Percentiles rank a stretch among this genome's conserved stretches.
phyloP scores from a whole-genome alignment of 1,140 invertebrate species.

The Triops longicaudatus region DNA sequence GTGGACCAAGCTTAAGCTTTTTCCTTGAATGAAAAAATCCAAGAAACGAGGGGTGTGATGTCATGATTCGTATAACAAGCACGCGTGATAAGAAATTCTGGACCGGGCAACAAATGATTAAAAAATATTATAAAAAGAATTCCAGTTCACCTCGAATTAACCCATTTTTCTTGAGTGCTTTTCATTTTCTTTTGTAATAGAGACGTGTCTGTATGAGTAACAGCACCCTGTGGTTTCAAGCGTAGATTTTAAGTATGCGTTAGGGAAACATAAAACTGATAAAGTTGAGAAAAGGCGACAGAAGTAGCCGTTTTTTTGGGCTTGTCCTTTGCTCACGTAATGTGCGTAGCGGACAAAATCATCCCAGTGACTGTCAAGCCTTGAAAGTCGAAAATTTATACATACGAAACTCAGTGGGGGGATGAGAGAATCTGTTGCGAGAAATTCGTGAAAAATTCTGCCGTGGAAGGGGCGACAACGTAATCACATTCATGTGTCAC shows the following conservation, averaged over 20 bases:
- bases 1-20: no score
- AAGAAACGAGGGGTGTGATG: no score
- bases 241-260: not conserved
- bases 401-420: not conserved
- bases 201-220: no score
- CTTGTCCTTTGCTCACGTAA: not conserved
- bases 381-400: not conserved
- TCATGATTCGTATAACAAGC: no score
- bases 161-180: no score
- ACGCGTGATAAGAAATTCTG: no score
- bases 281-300: not conserved
- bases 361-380: not conserved
- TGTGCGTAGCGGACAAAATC: not conserved
- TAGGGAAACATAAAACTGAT: not conserved
- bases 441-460: not conserved
- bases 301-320: not conserved
- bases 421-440: not conserved
- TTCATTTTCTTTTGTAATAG: no score
- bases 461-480: not conserved
- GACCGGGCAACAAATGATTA: no score
- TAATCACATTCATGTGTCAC: slow-evolving; percentile 3
- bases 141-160: no score
- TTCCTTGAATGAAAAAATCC: no score
- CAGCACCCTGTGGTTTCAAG: no score
- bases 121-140: no score